phyloP scores from a whole-genome alignment of 2,797 vertebrate genomes.

The Florisuga fusca region DNA sequence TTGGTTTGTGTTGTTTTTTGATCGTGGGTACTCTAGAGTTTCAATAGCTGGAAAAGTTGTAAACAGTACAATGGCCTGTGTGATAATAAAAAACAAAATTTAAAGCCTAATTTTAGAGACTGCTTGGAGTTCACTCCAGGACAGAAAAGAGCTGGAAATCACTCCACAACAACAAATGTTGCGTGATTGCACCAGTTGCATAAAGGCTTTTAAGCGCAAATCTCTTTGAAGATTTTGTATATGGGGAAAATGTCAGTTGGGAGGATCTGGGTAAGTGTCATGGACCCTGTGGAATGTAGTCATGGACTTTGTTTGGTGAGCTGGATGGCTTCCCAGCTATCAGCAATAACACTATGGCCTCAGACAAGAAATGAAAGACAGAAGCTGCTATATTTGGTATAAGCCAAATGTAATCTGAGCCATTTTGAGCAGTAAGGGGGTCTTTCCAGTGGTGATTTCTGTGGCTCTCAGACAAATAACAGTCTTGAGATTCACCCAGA shows the following conservation, averaged over 20 bases:
- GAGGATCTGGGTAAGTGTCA: constrained; percentile 21
- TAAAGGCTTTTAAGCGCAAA: constrained; percentile 25
- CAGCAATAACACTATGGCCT: constrained; percentile 1
- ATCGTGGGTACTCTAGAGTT: background rate
- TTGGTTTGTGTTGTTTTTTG: background rate
- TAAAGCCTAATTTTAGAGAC: background rate
- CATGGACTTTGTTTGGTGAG: background rate
- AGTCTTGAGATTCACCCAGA: background rate
- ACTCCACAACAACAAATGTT: constrained; percentile 1
- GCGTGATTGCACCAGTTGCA: background rate
- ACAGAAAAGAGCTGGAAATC: background rate
- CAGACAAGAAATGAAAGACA: constrained; percentile 19
- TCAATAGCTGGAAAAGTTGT: background rate
- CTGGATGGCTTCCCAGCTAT: constrained; percentile 51
- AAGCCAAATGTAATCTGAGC: background rate
- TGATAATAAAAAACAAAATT: background rate
- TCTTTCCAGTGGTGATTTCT: background rate
- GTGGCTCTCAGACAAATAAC: background rate
- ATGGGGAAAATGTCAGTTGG: constrained; percentile 35
- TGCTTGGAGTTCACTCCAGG: background rate
- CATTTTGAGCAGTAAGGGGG: background rate
- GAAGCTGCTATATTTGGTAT: constrained; percentile 16
- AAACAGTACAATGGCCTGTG: background rate
- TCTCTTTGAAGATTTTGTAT: constrained; percentile 34
- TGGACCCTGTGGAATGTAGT: constrained; percentile 37